Conservation (phyloP, 2,888 invertebrate genomes). For the Melanostoma mellinum region DNA sequence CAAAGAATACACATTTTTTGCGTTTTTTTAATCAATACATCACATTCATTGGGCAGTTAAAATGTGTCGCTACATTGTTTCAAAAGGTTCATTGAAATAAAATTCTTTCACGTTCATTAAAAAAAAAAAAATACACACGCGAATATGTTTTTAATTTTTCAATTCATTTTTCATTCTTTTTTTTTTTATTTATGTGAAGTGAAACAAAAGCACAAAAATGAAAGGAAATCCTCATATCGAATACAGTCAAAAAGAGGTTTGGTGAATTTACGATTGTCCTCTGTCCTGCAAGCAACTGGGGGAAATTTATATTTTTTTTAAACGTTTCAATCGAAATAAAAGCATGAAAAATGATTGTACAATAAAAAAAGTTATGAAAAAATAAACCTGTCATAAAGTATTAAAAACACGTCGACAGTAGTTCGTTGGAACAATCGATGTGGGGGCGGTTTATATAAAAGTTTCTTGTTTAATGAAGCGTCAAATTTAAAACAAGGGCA, state of each 20-base stretch:
- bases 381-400: conserved; percentile 9
- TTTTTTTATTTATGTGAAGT: conserved; percentile 1
- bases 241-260: neutral
- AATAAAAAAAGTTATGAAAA: neutral
- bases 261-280: conserved; percentile 36
- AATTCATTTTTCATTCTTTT: conserved; percentile 5
- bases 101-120: conserved; percentile 45
- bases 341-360: neutral
- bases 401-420: conserved; percentile 12
- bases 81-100: conserved; percentile 38
- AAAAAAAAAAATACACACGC: conserved; percentile 39
- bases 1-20: neutral
- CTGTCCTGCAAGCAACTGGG: conserved; percentile 24
- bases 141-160: conserved; percentile 19
- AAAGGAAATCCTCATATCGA: conserved; percentile 3
- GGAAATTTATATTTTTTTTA: conserved; percentile 11
- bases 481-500: neutral
- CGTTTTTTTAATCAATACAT: conserved; percentile 14
- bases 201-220: neutral
- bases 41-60: neutral
- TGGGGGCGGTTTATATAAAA: neutral
- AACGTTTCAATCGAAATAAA: conserved; percentile 5
- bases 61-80: conserved; percentile 6
- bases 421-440: neutral
- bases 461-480: neutral